phyloP scores from a whole-genome alignment of 2,888 invertebrate species.

The Nebria brevicollis region DNA sequence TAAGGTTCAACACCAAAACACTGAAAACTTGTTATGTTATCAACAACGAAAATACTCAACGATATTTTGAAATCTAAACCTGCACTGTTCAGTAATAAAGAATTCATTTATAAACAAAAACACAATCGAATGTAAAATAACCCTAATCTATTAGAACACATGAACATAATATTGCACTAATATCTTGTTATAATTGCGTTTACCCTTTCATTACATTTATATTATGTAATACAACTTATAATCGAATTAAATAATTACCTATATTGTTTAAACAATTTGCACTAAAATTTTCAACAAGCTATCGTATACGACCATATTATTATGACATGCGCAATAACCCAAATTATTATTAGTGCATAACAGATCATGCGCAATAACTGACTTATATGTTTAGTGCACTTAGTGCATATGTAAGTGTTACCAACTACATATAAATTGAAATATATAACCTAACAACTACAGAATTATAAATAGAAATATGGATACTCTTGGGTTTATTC shows the following conservation, averaged over 20 bases:
- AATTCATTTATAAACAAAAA: slow-evolving; percentile 53
- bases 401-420: neutral
- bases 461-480: neutral
- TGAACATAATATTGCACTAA: slow-evolving; percentile 16
- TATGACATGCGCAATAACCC: slow-evolving; percentile 37
- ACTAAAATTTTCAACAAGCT: slow-evolving; percentile 40
- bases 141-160: slow-evolving; percentile 36
- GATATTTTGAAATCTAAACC: neutral
- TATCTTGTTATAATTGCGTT: neutral
- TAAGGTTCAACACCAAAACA: slow-evolving; percentile 11
- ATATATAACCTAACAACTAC: neutral
- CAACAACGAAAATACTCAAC: neutral
- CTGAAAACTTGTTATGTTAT: neutral
- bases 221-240: neutral
- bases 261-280: slow-evolving; percentile 26
- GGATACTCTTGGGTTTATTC: slow-evolving; percentile 54
- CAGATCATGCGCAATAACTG: slow-evolving; percentile 8
- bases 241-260: slow-evolving; percentile 1
- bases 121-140: slow-evolving; percentile 16
- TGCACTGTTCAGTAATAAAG: neutral
- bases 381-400: no score
- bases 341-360: slow-evolving; percentile 3
- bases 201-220: neutral
- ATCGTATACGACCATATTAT: slow-evolving; percentile 31
- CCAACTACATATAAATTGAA: neutral